A percentile compares a stretch with the other conserved stretches of the same genome.
Evolutionary conservation across 1,140 invertebrate genomes (phyloP).

Genomic region (Neodiprion fabricii): DNA sequence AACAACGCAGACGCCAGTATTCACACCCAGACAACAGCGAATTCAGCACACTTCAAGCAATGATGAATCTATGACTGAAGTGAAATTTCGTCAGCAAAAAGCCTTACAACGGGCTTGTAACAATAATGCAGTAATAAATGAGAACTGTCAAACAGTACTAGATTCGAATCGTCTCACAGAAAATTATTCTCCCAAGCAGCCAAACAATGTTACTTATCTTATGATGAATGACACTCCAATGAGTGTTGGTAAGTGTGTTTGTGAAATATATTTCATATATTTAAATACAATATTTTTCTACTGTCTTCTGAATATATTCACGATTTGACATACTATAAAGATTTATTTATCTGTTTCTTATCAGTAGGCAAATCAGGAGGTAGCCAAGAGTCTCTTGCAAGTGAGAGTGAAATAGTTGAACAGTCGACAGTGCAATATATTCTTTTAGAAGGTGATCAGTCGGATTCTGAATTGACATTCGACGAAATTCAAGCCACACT

Average conservation of each 20-base stretch:
- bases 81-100: background rate
- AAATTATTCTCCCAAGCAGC: conserved; percentile 19
- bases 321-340: background rate
- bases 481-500: conserved; percentile 51
- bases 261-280: background rate
- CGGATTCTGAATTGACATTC: conserved; percentile 56
- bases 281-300: background rate
- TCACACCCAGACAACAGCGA: conserved; percentile 24
- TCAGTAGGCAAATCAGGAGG: background rate
- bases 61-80: conserved; percentile 11
- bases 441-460: conserved; percentile 47
- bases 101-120: background rate
- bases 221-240: conserved; percentile 33
- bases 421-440: conserved; percentile 57
- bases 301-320: too few relatives aligned
- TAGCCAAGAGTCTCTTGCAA: conserved; percentile 29
- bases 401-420: conserved; percentile 45
- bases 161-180: background rate
- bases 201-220: conserved; percentile 32
- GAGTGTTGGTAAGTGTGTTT: conserved; percentile 30
- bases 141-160: background rate
- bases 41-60: conserved; percentile 25
- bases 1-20: conserved; percentile 35
- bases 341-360: background rate
- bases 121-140: background rate